Percentiles rank a stretch among this genome's conserved stretches.
Evolutionary conservation across 2,888 invertebrate genomes (phyloP).

Genomic region (Drosophila fungiperda): DNA sequence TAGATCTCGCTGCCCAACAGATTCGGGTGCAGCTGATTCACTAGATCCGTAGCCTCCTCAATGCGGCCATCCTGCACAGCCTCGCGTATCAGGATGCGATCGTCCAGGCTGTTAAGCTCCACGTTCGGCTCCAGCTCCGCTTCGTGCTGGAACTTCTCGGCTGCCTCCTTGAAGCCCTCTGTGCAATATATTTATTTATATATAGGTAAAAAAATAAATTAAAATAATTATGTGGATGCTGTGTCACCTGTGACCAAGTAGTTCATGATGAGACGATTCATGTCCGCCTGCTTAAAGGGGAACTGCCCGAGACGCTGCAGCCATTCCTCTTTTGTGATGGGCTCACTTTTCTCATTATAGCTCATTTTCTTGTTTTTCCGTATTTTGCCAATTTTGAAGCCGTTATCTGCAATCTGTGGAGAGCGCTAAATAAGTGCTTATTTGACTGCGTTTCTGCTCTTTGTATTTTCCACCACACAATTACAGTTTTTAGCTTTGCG

Average conservation of each 20-base stretch:
- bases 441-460: background rate
- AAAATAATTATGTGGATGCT: background rate
- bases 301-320: conserved; percentile 85
- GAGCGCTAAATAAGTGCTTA: conserved; percentile 26
- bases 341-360: conserved; percentile 84
- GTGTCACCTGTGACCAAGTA: conserved; percentile 96
- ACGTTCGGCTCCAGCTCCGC: conserved; percentile 93
- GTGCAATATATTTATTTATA: conserved; percentile 28
- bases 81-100: conserved; percentile 95
- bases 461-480: conserved; percentile 2
- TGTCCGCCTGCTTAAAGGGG: conserved; percentile 94
- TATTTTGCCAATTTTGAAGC: conserved; percentile 84
- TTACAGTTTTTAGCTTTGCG: conserved; percentile 13
- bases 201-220: background rate
- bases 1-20: conserved; percentile 97
- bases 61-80: conserved; percentile 97
- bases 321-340: conserved; percentile 85
- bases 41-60: conserved; percentile 96
- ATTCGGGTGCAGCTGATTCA: conserved; percentile 97
- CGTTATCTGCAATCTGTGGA: conserved; percentile 62
- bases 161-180: conserved; percentile 98
- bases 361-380: conserved; percentile 84
- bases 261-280: conserved; percentile 99
- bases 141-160: conserved; percentile 97
- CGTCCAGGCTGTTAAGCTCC: conserved; percentile 94